Evolutionary conservation across 1,140 invertebrate genomes (phyloP), one percentile per base, ranked within the genome.

Genomic region (Pogonomyrmex barbatus): DNA sequence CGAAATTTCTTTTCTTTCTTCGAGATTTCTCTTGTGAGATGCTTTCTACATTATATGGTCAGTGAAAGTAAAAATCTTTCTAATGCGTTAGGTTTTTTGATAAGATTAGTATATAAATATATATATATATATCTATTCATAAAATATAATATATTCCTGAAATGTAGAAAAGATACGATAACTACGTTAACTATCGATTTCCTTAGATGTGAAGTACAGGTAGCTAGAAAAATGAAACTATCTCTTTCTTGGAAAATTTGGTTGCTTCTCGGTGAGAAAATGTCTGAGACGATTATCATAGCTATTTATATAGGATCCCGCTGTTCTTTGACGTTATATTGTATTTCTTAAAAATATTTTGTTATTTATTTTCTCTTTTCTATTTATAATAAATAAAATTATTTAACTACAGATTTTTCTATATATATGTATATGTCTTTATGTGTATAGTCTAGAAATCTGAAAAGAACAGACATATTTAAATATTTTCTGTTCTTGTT

Each of bases 231-330:
- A 9, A 14, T 78, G 52, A 33, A 62, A 12, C 12, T 58, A 75
- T 75, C n/a, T 14, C 14, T 36, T 78, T 50, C 30, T 78, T 10
- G 30, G 76, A 39, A 78, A 50, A 65, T 52, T 63, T 5, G 9
- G 6, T 63, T 47, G 10, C 14, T 17, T 47, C 5, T 78, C 50
- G 30, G 0, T 52, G 42, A 78, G 60, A 50, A 63, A 78, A 60
- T n/a, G 6, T 76, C 36, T 24, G 17, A 2, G 63, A 24, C 50
- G 75, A 77, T 63, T 78, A 63, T 78, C 30, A 36, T 78, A 50
- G 12, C 39, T 76, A 58, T 60, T 60, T 76, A 36, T 8, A 54
- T 30, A 50, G 30, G 3, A 52, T 4, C 14, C 12, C 4, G 24
- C 24, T 60, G 14, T 14, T 30, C n/a, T 58, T 75, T 39, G 52